phyloP scores from a whole-genome alignment of 2,888 invertebrate genomes.

The Ornithoptera alexandrae region DNA sequence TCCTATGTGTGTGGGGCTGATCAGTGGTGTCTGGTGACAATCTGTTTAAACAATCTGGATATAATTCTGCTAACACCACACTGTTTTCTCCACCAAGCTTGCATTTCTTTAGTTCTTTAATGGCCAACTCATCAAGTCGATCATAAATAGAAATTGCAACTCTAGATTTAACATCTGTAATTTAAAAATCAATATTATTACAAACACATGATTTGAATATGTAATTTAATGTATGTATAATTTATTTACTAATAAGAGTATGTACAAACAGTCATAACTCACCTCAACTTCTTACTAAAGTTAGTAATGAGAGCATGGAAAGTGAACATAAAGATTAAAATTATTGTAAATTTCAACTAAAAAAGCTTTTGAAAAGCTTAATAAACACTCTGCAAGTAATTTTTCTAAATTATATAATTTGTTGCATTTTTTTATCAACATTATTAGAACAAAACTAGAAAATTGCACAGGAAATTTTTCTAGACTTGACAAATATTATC shows the following conservation, averaged over 20 bases:
- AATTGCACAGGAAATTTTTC: no score
- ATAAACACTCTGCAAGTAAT: no score
- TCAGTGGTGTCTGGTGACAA: conserved; percentile 77
- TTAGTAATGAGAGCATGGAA: conserved; percentile 46
- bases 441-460: no score
- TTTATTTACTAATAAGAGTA: not conserved
- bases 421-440: no score
- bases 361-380: no score
- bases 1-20: conserved; percentile 76
- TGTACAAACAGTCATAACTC: conserved; percentile 37
- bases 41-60: conserved; percentile 81
- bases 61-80: conserved; percentile 83
- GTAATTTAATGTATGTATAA: not conserved
- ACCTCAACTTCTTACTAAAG: conserved; percentile 38
- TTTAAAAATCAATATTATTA: conserved; percentile 3
- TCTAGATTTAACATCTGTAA: conserved; percentile 79
- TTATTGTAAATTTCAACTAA: not conserved
- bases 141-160: conserved; percentile 80
- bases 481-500: no score
- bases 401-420: no score
- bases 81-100: conserved; percentile 80
- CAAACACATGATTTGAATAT: not conserved
- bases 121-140: conserved; percentile 74
- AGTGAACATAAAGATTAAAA: conserved; percentile 22
- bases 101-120: conserved; percentile 66